A percentile compares a stretch with the other conserved stretches of the same genome.
phyloP scores from a whole-genome alignment of 2,888 invertebrate species.

The Lasioglossum calceatum region DNA sequence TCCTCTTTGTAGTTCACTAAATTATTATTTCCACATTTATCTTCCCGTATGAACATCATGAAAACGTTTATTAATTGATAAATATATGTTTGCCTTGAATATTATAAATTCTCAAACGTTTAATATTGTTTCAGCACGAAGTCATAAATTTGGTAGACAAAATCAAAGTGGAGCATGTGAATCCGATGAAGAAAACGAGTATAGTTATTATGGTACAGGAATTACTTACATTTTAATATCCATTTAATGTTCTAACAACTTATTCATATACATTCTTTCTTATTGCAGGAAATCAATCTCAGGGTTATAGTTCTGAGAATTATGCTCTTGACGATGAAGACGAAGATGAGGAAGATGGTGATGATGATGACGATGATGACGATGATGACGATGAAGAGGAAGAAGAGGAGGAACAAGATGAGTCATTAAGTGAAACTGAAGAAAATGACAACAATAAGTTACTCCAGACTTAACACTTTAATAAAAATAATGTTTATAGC shows the following conservation, averaged over 20 bases:
- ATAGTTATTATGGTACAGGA: conserved; percentile 84
- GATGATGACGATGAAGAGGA: conserved; percentile 83
- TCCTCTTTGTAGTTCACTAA: neutral
- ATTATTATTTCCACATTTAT: neutral
- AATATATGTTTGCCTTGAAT: neutral
- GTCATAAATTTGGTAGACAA: conserved; percentile 95
- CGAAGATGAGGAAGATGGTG: conserved; percentile 85
- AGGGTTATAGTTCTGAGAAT: conserved; percentile 58
- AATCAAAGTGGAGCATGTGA: conserved; percentile 87
- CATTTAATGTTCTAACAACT: neutral
- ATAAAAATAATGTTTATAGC: conserved; percentile 37
- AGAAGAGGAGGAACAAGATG: conserved; percentile 58
- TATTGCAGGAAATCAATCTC: conserved; percentile 72
- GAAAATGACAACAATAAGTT: conserved; percentile 38
- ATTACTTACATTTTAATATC: conserved; percentile 10
- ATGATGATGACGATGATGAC: conserved; percentile 85
- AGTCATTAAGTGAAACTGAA: conserved; percentile 55
- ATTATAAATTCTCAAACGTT: conserved; percentile 26
- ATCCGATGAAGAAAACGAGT: conserved; percentile 88
- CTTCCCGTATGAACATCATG: neutral
- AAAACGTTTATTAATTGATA: neutral
- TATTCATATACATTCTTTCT: neutral
- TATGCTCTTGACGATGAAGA: conserved; percentile 78
- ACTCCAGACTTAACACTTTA: conserved; percentile 28
- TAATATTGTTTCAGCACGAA: conserved; percentile 87